Conservation (phyloP, 1,140 invertebrate genomes). For the Drosophila miranda region DNA sequence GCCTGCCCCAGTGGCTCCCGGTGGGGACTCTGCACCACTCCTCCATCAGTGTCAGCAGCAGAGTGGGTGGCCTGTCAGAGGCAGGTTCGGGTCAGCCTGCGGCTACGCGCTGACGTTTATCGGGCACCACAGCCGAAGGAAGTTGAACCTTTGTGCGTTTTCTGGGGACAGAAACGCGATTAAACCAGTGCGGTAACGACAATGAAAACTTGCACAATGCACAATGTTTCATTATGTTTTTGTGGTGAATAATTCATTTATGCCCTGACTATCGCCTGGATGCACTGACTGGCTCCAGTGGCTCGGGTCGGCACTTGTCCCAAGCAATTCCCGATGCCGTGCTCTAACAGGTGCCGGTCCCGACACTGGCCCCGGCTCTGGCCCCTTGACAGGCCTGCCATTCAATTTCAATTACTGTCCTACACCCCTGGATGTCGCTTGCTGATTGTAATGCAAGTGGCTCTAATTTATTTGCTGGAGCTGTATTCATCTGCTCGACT, state of each 20-base stretch:
- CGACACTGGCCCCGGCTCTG: constrained; percentile 18
- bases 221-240: constrained; percentile 32
- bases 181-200: constrained; percentile 27
- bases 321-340: neutral
- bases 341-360: constrained; percentile 21
- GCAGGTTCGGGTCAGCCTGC: constrained; percentile 20
- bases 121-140: constrained; percentile 31
- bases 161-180: constrained; percentile 32
- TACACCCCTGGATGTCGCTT: constrained; percentile 21
- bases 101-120: constrained; percentile 51
- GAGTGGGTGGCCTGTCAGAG: constrained; percentile 47
- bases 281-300: neutral
- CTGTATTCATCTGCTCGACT: constrained; percentile 46
- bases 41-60: constrained; percentile 67
- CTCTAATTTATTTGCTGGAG: constrained; percentile 37
- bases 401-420: constrained; percentile 49
- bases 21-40: constrained; percentile 16
- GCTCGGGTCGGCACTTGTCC: neutral
- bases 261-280: constrained; percentile 16
- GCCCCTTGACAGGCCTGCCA: constrained; percentile 18
- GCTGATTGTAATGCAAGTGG: constrained; percentile 26
- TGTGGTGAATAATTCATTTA: constrained; percentile 37
- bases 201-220: constrained; percentile 32
- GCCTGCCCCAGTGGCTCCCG: neutral
- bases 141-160: constrained; percentile 31